These are phyloP conservation scores for Symphodus melops DNA, from an alignment of 2,113 vertebrate species.

Conservation along the genomic window DNA sequence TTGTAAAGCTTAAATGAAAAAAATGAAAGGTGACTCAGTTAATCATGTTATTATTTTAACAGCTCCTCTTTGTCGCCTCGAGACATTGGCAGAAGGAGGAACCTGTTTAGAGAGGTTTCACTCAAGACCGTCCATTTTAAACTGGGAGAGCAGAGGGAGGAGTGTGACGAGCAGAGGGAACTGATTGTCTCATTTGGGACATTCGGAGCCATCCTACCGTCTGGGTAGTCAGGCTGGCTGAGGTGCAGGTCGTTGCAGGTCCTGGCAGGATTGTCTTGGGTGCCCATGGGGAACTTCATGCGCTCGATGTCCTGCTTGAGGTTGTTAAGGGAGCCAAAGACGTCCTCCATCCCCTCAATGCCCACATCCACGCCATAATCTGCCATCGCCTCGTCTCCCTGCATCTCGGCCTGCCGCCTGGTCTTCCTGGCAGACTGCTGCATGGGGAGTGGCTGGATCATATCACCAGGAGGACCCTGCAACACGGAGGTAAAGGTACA, in stretches of 20 bases:
- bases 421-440: constrained; percentile 88
- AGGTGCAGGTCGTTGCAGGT: constrained; percentile 97
- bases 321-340: constrained; percentile 94
- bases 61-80: not conserved
- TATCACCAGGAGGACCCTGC: constrained; percentile 95
- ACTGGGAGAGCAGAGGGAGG: no score
- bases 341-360: constrained; percentile 92
- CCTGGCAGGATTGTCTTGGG: constrained; percentile 93
- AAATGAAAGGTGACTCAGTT: not conserved
- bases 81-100: not conserved
- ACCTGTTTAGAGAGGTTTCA: not conserved
- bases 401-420: constrained; percentile 88
- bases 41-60: not conserved
- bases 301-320: constrained; percentile 96
- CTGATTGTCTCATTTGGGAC: not conserved
- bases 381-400: constrained; percentile 86
- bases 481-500: constrained; percentile 10
- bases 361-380: constrained; percentile 84
- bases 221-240: constrained; percentile 94
- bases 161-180: not conserved
- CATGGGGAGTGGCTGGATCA: constrained; percentile 95
- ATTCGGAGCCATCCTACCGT: constrained; percentile 83
- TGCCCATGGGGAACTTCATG: constrained; percentile 97
- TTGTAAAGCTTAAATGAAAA: not conserved
- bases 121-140: no score